These are phyloP conservation scores for Hylyphantes graminicola DNA, from an alignment of 1,140 invertebrate genomes.

Conservation along the genomic window DNA sequence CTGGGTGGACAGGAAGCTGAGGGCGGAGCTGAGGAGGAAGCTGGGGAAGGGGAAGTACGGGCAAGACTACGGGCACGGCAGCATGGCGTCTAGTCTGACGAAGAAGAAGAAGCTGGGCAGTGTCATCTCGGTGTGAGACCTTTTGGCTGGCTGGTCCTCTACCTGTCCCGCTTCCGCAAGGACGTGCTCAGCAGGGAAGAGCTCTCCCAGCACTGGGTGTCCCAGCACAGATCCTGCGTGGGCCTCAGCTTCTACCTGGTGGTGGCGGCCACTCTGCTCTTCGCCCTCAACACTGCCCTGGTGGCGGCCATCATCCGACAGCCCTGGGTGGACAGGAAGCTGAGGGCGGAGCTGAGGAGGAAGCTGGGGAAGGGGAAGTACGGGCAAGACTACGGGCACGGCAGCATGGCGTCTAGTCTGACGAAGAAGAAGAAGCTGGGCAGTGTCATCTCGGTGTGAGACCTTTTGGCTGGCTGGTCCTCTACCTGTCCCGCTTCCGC, in stretches of 20 bases:
- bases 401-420: constrained; percentile 21
- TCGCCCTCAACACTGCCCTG: constrained; percentile 79
- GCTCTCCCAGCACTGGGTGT: constrained; percentile 79
- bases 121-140: constrained; percentile 27
- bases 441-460: constrained; percentile 32
- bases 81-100: constrained; percentile 12
- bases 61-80: not conserved
- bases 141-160: constrained; percentile 79
- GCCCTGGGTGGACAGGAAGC: constrained; percentile 68
- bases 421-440: constrained; percentile 40
- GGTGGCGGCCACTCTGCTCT: constrained; percentile 77
- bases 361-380: constrained; percentile 65
- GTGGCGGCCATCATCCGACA: constrained; percentile 79
- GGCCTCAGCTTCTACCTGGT: constrained; percentile 85
- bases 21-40: constrained; percentile 71
- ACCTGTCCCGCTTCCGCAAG: constrained; percentile 77
- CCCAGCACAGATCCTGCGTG: constrained; percentile 76
- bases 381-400: not conserved
- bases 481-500: constrained; percentile 80
- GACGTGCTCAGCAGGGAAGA: constrained; percentile 83
- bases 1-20: constrained; percentile 68
- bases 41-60: constrained; percentile 27
- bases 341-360: constrained; percentile 70
- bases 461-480: constrained; percentile 76
- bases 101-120: constrained; percentile 40